Evolutionary conservation across 2,797 vertebrate genomes (phyloP), one percentile per base, ranked within the genome.

Genomic region (Neoniphon sammara): DNA sequence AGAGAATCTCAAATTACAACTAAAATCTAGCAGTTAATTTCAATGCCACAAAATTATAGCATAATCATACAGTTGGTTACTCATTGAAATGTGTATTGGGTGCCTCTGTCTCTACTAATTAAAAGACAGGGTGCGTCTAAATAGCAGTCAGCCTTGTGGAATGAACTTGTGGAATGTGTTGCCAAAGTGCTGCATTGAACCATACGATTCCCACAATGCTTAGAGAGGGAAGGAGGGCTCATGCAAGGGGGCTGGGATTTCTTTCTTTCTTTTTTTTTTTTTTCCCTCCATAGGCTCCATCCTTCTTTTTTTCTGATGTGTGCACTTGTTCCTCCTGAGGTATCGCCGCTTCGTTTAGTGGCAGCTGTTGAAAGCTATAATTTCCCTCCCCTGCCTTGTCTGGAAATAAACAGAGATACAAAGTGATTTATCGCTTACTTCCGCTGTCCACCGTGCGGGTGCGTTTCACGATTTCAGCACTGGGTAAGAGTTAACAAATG

Each of bases 311-410:
- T 23, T 5, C 34, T 57, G 12, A 5, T 53, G 23, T 18, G 61
- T 89, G 83, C 85, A 88, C 85, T 90, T 90, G 89, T 80, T 83
- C 72, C 65, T 81, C 68, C 59, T 2, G 53, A 73, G 46, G 20
- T 73, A 78, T 85, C 85, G 21, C 49, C 7, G 64, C 42, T 58
- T 9, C 21, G 20, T 4, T 21, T 0, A 23, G 8, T 53, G 20
- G 42, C 52, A 68, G 46, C 8, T 66, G 47, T 2, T 25, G 46
- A 49, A 3, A 70, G 56, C 11, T 23, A 60, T 1, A 5, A 5
- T 9, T 4, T n/a, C 0, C 25, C 11, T 21, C 17, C 0, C 27
- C 42, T 23, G 11, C 7, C 12, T 39, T 9, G 5, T 17, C 61
- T 62, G 61, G 71, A n/a, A 49, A 53, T 60, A 69, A 75, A 68